These are phyloP conservation scores for Sebastes umbrosus DNA, from an alignment of 2,797 vertebrate genomes.

Conservation along the genomic window DNA sequence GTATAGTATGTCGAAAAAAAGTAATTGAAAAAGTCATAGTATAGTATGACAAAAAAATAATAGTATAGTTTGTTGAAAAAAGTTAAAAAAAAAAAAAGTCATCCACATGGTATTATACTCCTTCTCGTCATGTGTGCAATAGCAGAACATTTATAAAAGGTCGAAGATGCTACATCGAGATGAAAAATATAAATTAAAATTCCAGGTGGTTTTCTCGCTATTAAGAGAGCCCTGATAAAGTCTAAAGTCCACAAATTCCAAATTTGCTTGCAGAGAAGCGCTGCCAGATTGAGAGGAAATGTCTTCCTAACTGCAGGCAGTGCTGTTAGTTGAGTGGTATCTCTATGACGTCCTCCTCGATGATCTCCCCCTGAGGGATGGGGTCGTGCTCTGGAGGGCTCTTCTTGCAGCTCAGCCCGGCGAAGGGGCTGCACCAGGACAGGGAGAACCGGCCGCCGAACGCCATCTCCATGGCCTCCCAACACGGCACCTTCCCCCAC, in stretches of 20 bases:
- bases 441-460: slow-evolving; percentile 88
- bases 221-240: background rate
- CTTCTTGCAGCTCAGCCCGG: slow-evolving; percentile 77
- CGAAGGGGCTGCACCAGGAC: slow-evolving; percentile 91
- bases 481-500: slow-evolving; percentile 84
- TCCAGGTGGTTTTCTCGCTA: background rate
- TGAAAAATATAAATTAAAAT: slow-evolving; percentile 5
- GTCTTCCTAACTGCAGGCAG: background rate
- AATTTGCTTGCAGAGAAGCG: background rate
- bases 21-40: too few relatives aligned
- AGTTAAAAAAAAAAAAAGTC: too few relatives aligned
- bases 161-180: background rate
- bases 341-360: slow-evolving; percentile 84
- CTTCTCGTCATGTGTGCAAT: background rate
- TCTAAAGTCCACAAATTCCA: background rate
- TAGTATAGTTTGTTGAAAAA: too few relatives aligned
- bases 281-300: background rate
- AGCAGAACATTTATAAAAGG: background rate
- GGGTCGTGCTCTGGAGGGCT: slow-evolving; percentile 3
- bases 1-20: too few relatives aligned
- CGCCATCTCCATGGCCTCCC: slow-evolving; percentile 85
- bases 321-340: slow-evolving; percentile 71
- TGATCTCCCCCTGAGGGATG: slow-evolving; percentile 78
- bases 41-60: too few relatives aligned
- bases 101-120: background rate